phyloP scores from a whole-genome alignment of 1,140 invertebrate species.

The Eumeta japonica region DNA sequence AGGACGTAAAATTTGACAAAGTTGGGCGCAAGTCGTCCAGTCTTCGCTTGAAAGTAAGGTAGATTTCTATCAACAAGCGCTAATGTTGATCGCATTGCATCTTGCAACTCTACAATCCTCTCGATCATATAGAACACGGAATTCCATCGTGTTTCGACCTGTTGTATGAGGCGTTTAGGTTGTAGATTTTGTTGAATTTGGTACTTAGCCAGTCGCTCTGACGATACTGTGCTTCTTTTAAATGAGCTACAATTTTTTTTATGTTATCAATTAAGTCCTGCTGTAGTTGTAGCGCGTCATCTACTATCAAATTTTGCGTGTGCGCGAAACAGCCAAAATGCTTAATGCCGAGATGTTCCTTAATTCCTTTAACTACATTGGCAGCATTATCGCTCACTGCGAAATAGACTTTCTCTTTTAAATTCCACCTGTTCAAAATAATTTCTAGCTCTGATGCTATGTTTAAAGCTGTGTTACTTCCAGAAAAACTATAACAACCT shows the following conservation, averaged over 20 bases:
- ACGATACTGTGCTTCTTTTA: constrained; percentile 10
- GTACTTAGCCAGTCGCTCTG: constrained; percentile 7
- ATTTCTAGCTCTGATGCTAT: constrained; percentile 4
- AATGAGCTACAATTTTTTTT: constrained; percentile 11
- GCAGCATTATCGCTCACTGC: constrained; percentile 19
- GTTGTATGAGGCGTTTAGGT: constrained; percentile 22
- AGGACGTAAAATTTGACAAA: constrained; percentile 8
- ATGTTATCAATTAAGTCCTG: constrained; percentile 8
- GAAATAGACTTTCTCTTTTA: constrained; percentile 8
- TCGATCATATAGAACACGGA: constrained; percentile 27
- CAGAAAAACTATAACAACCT: constrained; percentile 10
- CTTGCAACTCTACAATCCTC: constrained; percentile 18
- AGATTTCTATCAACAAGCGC: constrained; percentile 10
- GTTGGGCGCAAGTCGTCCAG: constrained; percentile 11
- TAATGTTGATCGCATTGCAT: constrained; percentile 7
- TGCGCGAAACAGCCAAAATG: constrained; percentile 25
- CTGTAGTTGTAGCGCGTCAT: constrained; percentile 10
- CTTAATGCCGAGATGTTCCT: constrained; percentile 13
- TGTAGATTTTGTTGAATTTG: constrained; percentile 14
- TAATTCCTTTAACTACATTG: constrained; percentile 21
- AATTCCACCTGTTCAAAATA: constrained; percentile 3
- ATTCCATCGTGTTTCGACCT: constrained; percentile 31
- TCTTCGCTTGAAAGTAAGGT: constrained; percentile 9
- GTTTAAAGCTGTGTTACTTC: no score
- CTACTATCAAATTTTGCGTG: constrained; percentile 20